Evolutionary conservation across 1,140 invertebrate genomes (phyloP), one percentile per base, ranked within the genome.

Genomic region (Drosophila serrata): DNA sequence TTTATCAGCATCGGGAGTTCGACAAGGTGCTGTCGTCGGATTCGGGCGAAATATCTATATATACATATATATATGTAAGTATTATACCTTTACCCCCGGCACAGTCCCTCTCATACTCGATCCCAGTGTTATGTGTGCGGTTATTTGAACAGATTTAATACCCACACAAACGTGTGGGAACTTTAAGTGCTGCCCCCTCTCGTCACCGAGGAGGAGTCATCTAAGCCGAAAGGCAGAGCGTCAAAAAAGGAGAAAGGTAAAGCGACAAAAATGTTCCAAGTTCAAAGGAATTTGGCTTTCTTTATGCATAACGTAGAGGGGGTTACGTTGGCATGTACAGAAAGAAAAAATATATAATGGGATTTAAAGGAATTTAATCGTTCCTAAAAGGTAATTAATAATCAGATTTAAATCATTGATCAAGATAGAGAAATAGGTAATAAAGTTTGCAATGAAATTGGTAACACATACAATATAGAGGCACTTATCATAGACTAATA

Each of bases 61-160:
- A 11, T 29, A 24, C 5, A n/a, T 29, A 33, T 55, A n/a, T n/a
- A n/a, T n/a, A n/a, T n/a, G n/a, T n/a, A n/a, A n/a, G n/a, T n/a
- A n/a, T n/a, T n/a, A n/a, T 58, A 39, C 42, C 37, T 33, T 13
- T 57, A 39, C 64, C 69, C 68, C 35, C 62, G n/a, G 19, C 59
- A 35, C 27, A 31, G 39, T 39, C 39, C 12, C 19, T 37, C 15
- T 37, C 15, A 8, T 29, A 9, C 22, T 13, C 24, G 3, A n/a
- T 11, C 17, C 35, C 35, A 1, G 19, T 27, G 27, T 64, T 63
- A 62, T 82, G 59, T 74, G 64, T 86, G 78, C 65, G 84, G 85
- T 88, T 88, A 90, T 88, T 90, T 90, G 80, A 88, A 90, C 84
- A 90, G 84, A 88, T 88, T 88, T 88, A 81, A 90, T 90, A 80